Evolutionary conservation across 2,113 vertebrate genomes (phyloP), one percentile per base, ranked within the genome.

Genomic region (Erpornis zantholeuca): DNA sequence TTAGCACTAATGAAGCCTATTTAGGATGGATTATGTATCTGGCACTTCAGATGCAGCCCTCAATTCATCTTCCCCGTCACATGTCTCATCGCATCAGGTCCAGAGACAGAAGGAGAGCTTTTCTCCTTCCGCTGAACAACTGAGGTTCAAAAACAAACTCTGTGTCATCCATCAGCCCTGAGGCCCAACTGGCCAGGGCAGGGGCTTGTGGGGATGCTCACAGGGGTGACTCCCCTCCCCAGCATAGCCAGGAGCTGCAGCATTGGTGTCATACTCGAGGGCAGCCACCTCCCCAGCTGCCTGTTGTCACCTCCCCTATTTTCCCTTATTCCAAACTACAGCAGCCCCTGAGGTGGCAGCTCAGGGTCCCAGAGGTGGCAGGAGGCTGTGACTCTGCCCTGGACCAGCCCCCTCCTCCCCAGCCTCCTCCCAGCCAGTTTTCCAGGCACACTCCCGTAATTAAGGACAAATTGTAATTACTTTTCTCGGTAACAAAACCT

Each of bases 391-490:
- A n/a, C n/a, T 28, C 29, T 63, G 81, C 68, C 60, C 77, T 31
- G 73, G 82, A 10, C 28, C 82, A 64, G 49, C 40, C 75, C 33
- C 17, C 53, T 79, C n/a, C 69, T 83, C 59, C 47, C 20, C 73
- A 86, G n/a, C 63, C 56, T 78, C 90, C 54, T 83, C 92, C 72
- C 70, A 45, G 40, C 20, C 8, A 0, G 12, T 94, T 91, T 95
- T 45, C 82, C 60, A 69, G 64, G 82, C 84, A 45, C 89, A 86
- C 72, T 91, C 88, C 19, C 53, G 86, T 77, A 96, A 94, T 95
- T 96, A 97, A 91, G 92, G 90, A 87, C 93, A 93, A 97, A 93
- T 88, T 90, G 96, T 97, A 96, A 97, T 97, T 97, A 96, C 96
- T 96, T 96, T 97, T 75, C 73, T 70, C 7, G 0, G 83, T 69